These are phyloP conservation scores for Macaria notata DNA, from an alignment of 2,888 invertebrate genomes.

Conservation along the genomic window DNA sequence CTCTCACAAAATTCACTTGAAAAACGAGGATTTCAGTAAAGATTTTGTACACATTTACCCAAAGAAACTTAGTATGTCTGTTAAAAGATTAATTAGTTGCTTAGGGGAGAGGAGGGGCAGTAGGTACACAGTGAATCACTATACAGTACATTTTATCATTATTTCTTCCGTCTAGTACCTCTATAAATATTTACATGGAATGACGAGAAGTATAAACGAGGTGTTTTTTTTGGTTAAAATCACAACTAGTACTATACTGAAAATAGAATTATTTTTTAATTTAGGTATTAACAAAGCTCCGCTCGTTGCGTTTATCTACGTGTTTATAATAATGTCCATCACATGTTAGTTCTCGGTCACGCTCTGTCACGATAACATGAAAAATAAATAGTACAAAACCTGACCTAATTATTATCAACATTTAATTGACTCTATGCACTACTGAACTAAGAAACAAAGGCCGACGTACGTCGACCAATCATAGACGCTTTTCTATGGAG, in stretches of 20 bases:
- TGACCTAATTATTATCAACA: constrained; percentile 18
- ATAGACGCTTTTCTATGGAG: constrained; percentile 14
- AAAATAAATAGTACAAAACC: constrained; percentile 10
- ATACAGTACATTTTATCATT: constrained; percentile 11
- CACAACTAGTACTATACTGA: constrained; percentile 74
- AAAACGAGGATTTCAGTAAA: too few species aligned
- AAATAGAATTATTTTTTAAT: constrained; percentile 60
- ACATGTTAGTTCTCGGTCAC: constrained; percentile 15
- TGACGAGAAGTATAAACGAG: constrained; percentile 57
- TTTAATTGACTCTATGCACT: constrained; percentile 35
- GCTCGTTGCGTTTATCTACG: constrained; percentile 33
- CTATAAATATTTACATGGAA: constrained; percentile 62
- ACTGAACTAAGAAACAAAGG: constrained; percentile 10
- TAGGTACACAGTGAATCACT: too few species aligned
- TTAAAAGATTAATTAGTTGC: too few species aligned
- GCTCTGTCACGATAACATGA: constrained; percentile 20
- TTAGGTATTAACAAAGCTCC: constrained; percentile 56
- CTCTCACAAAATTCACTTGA: too few species aligned
- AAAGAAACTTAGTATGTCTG: too few species aligned
- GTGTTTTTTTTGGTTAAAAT: constrained; percentile 77
- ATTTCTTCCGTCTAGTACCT: constrained; percentile 27
- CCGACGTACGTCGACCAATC: constrained; percentile 7
- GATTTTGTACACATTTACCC: too few species aligned
- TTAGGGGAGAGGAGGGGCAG: too few species aligned
- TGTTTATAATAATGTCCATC: constrained; percentile 18